Conservation (phyloP, 1,140 invertebrate species). For the Charaxes varanes region DNA sequence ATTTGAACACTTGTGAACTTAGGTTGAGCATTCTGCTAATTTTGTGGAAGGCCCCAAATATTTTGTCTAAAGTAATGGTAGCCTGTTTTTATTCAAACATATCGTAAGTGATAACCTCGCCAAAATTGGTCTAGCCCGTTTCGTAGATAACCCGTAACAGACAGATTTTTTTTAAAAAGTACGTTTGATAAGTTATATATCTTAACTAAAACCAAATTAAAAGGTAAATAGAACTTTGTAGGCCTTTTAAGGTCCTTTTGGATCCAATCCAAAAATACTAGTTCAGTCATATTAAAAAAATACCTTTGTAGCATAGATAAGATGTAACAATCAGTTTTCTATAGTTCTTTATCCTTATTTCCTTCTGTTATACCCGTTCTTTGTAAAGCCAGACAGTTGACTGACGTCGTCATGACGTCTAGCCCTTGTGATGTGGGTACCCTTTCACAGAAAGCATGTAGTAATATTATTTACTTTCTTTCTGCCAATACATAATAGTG, state of each 20-base stretch:
- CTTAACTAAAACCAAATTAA: too few species aligned
- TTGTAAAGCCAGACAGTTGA: conserved; percentile 27
- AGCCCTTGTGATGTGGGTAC: conserved; percentile 27
- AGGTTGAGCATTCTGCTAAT: conserved; percentile 15
- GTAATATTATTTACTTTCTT: conserved; percentile 9
- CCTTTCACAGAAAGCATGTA: conserved; percentile 20
- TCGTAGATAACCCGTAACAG: too few species aligned
- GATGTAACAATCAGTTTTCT: conserved; percentile 4
- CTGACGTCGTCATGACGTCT: conserved; percentile 24
- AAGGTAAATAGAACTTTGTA: too few species aligned
- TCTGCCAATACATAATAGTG: too few species aligned
- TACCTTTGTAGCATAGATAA: conserved; percentile 1
- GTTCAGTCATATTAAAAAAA: too few species aligned
- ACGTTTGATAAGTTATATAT: too few species aligned
- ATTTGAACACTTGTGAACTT: too few species aligned
- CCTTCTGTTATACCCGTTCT: conserved; percentile 19
- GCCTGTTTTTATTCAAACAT: conserved; percentile 1
- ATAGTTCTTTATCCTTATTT: conserved; percentile 15
- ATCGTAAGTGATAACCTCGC: background rate
- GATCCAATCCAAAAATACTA: too few species aligned
- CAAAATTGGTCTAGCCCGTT: background rate
- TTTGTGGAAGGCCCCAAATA: conserved; percentile 17
- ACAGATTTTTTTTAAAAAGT: too few species aligned
- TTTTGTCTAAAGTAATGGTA: conserved; percentile 1
- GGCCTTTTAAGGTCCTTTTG: too few species aligned